Conservation (phyloP, 2,113 vertebrate genomes). For the Podarcis cretensis region DNA sequence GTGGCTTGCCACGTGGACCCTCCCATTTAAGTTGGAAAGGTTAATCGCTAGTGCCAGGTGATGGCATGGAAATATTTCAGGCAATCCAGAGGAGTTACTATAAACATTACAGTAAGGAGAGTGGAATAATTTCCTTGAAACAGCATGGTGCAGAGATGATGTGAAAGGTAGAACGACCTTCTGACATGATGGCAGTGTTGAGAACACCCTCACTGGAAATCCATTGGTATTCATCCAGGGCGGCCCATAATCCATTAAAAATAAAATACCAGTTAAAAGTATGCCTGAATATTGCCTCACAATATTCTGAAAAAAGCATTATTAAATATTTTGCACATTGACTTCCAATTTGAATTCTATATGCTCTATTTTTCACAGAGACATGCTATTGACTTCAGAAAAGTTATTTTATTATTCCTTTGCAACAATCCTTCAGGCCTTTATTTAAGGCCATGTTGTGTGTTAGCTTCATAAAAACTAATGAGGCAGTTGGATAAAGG, state of each 20-base stretch:
- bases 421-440: neutral
- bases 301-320: neutral
- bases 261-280: neutral
- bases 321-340: neutral
- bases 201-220: neutral
- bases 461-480: neutral
- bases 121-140: too few species aligned
- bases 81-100: neutral
- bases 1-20: neutral
- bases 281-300: neutral
- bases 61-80: neutral
- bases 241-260: neutral
- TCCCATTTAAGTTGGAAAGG: neutral
- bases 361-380: neutral
- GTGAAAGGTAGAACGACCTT: too few species aligned
- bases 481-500: neutral
- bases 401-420: neutral
- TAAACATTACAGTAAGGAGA: neutral
- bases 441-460: neutral
- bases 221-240: neutral
- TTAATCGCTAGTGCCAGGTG: neutral
- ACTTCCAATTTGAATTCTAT: neutral
- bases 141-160: too few species aligned
- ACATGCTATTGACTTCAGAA: neutral
- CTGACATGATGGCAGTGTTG: too few species aligned